Conservation (phyloP, 2,888 invertebrate species). For the Villa cingulata region DNA sequence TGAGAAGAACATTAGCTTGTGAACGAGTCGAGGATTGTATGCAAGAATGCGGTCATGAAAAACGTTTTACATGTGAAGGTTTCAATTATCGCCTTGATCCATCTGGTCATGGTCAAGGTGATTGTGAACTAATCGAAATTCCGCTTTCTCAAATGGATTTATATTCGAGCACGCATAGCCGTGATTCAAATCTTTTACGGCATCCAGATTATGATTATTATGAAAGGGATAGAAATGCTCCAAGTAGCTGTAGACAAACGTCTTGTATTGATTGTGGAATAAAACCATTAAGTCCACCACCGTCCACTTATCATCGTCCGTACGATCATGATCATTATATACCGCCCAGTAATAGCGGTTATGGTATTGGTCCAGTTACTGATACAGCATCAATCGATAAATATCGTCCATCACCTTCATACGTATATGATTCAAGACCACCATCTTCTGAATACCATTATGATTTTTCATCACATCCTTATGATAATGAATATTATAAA, state of each 20-base stretch:
- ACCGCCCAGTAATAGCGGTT: conserved; percentile 17
- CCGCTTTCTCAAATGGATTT: conserved; percentile 57
- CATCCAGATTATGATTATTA: conserved; percentile 65
- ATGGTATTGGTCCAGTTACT: conserved; percentile 4
- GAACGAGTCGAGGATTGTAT: conserved; percentile 64
- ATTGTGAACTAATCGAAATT: conserved; percentile 62
- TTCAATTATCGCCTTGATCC: conserved; percentile 72
- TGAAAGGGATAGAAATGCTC: conserved; percentile 60
- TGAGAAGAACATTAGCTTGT: conserved; percentile 53
- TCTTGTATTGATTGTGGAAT: conserved; percentile 31
- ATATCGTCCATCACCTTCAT: conserved; percentile 19
- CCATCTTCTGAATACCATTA: conserved; percentile 26
- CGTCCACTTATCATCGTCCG: conserved; percentile 28
- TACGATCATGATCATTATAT: conserved; percentile 19
- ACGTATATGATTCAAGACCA: conserved; percentile 24
- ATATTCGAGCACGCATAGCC: conserved; percentile 34
- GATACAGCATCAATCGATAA: conserved; percentile 25
- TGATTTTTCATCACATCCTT: conserved; percentile 30
- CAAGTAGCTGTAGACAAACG: conserved; percentile 42
- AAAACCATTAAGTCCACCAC: conserved; percentile 23
- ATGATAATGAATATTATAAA: conserved; percentile 20
- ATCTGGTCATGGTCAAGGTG: conserved; percentile 55
- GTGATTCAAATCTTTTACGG: conserved; percentile 38
- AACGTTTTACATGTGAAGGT: conserved; percentile 64
- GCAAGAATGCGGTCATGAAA: conserved; percentile 59